Base-by-base conservation (phyloP, 2,797 vertebrate genomes). In the Paedocypris micromegethes region DNA sequence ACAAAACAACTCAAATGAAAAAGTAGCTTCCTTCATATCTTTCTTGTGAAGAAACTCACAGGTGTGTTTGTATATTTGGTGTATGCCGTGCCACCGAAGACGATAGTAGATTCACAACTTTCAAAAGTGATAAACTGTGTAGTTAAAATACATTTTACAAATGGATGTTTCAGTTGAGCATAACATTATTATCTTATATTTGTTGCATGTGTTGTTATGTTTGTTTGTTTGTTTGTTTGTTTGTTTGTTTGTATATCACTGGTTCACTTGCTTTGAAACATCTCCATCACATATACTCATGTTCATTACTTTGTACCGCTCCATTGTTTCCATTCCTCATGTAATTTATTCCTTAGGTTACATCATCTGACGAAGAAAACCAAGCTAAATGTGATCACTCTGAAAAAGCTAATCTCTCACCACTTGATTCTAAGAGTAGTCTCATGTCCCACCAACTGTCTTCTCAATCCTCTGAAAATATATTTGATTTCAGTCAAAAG, bases 331-430 rank as follows among this genome's bases (percentile, higher is more conserved):
- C 82, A 85, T 80, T 82, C 67, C 80, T 70, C 60, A 70, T 63
- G 84, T 80, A 72, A 85, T 86, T 70, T 81, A 84, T 77, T 83
- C 61, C 83, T 48, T 84, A 89, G 87, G 80, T 85, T 52, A 83
- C 84, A 72, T 71, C 79, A 68, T 75, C 80, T 75, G 47, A 83
- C 70, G 72, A 83, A 67, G 62, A 65, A 58, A 62, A 74, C 9
- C 72, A 73, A 2, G 70, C 75, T 79, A 74, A 75, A 48, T 66
- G 52, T 58, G 52, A 80, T 40, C 62, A 74, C 72, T 62, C 48
- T 60, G 51, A 58, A 45, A 63, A 70, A 37, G 23, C 37, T 43
- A 47, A 43, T 40, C 50, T 63, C 9, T 68, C 71, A 51, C 7
- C 59, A 52, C 5, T 63, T 40, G 9, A 3, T 45, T 60, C 57